Percentiles rank a stretch among this genome's conserved stretches.
Evolutionary conservation across 2,113 vertebrate genomes (phyloP).

Genomic region (Opisthocomus hoazin): DNA sequence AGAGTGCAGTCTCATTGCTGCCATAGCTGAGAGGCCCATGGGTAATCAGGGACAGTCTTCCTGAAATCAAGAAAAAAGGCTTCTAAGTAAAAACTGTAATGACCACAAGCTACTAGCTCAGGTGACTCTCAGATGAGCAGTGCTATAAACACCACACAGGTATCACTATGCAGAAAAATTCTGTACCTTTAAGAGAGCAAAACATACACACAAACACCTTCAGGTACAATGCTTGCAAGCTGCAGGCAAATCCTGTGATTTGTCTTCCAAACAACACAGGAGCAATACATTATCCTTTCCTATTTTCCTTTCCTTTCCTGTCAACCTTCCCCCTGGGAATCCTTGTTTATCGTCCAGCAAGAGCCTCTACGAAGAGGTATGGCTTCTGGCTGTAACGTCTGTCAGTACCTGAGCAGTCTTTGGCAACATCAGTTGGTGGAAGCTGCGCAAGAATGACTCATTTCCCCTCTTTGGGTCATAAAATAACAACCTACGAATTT

Average conservation of each 20-base stretch:
- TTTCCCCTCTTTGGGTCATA: background rate
- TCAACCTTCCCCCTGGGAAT: background rate
- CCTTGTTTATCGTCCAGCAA: conserved; percentile 33
- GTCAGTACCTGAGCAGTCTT: conserved; percentile 24
- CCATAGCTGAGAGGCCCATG: background rate
- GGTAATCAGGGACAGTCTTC: background rate
- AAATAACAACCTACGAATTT: conserved; percentile 3
- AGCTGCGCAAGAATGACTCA: conserved; percentile 10
- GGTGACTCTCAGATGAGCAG: background rate
- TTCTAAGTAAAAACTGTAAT: background rate
- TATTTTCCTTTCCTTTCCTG: conserved; percentile 2
- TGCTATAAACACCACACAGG: background rate
- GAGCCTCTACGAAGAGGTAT: conserved; percentile 30
- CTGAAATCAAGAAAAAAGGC: background rate
- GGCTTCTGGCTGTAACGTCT: background rate
- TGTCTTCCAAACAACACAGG: background rate
- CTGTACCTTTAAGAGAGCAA: background rate
- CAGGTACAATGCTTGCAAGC: background rate
- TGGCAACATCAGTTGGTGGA: background rate
- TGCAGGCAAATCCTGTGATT: background rate
- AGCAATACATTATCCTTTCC: background rate
- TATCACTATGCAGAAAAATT: background rate
- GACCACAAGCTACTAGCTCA: background rate
- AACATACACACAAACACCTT: background rate
- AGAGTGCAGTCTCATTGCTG: background rate